A percentile compares a stretch with the other conserved stretches of the same genome.
These are phyloP conservation scores for Malachius bipustulatus DNA, from an alignment of 2,888 invertebrate species.

Conservation along the genomic window DNA sequence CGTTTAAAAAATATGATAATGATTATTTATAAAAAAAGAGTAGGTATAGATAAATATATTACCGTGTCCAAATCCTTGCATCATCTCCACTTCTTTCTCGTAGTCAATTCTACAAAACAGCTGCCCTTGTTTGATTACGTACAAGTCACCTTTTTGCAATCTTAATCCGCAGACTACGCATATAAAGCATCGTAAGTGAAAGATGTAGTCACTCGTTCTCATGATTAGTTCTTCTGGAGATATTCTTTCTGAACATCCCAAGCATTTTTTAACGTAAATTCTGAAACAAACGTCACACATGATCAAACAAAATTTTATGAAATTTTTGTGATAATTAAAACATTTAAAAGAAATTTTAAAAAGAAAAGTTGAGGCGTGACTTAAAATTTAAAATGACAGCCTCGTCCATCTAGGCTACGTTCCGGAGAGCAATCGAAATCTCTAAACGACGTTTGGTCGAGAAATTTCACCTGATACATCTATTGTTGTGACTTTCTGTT, in stretches of 20 bases:
- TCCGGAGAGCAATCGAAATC: no score
- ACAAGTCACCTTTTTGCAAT: slow-evolving; percentile 71
- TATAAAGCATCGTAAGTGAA: slow-evolving; percentile 67
- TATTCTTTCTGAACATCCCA: slow-evolving; percentile 59
- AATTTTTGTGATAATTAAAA: no score
- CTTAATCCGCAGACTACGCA: slow-evolving; percentile 66
- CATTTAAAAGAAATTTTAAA: no score
- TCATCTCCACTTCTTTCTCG: slow-evolving; percentile 65
- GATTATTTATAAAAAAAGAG: not conserved
- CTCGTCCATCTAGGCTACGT: no score
- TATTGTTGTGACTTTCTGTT: no score
- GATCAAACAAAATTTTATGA: no score
- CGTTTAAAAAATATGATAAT: not conserved
- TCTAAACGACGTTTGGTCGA: no score
- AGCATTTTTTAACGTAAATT: slow-evolving; percentile 61
- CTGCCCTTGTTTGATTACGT: slow-evolving; percentile 65
- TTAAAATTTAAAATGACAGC: no score
- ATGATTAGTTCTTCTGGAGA: slow-evolving; percentile 68
- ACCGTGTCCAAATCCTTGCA: slow-evolving; percentile 49
- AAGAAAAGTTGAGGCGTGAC: no score
- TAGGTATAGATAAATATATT: slow-evolving; percentile 13
- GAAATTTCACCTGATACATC: no score
- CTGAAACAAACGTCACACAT: slow-evolving; percentile 36
- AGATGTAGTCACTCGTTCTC: slow-evolving; percentile 61
- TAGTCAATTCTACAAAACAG: slow-evolving; percentile 70